Base-by-base conservation (phyloP, 2,888 invertebrate genomes). In the Mimumesa dahlbomi region DNA sequence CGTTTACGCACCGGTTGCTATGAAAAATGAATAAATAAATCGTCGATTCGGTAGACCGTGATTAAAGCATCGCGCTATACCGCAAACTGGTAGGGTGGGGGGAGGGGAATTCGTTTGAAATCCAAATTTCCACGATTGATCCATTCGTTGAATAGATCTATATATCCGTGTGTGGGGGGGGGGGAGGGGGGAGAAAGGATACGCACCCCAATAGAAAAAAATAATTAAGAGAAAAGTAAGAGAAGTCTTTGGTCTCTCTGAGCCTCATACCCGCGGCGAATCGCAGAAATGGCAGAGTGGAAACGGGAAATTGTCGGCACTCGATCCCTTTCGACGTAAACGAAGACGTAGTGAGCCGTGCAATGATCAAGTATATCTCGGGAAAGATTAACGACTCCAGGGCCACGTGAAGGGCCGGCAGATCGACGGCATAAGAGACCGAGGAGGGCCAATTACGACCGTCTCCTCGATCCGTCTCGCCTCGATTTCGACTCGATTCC, bases 321-420 rank as follows among this genome's bases (percentile, higher is more conserved):
- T 76, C 76, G 73, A 76, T 79, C 66, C 59, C 57, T 50, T 63
- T 79, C 71, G 74, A 79, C 79, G 63, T 76, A 77, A 79, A 79
- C 80, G 79, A 75, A 79, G 80, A 80, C 66, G 72, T 75, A 79
- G 80, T 73, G 79, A 71, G 75, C 77, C 77, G 77, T 79, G 80
- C 80, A 77, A 79, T 79, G 77, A 79, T 79, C 80, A 75, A 80
- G 80, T 79, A 63, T 73, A 75, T 76, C 80, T 67, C 61, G 43
- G 62, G 64, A 79, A 77, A 79, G 79, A 79, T 79, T 79, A 79
- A 79, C 79, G 79, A 79, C 79, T 71, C 49, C 64, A 52, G 66
- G 64, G 53, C 56, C 61, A 69, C 53, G 58, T 38, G 75, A 73
- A 70, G 65, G 64, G 71, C 68, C 64, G 63, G 45, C 48, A 57